These are phyloP conservation scores for Armadillidium nasatum DNA, from an alignment of 1,140 invertebrate species.

Conservation along the genomic window DNA sequence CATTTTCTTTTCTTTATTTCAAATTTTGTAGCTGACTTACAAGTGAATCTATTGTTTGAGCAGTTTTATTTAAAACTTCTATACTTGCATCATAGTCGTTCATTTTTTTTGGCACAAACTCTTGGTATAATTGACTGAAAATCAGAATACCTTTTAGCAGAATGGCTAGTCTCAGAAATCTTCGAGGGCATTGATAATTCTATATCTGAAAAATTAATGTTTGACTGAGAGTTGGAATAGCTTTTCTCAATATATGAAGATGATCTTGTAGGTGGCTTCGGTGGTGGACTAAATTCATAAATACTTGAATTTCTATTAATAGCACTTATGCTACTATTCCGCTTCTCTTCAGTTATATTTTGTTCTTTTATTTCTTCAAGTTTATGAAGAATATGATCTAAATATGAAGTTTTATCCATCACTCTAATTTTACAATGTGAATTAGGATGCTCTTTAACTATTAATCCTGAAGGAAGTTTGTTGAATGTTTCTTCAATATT, in stretches of 20 bases:
- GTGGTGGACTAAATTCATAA: background rate
- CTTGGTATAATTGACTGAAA: background rate
- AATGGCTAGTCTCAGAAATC: too few species aligned
- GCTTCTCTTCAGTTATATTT: background rate
- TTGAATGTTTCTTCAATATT: background rate
- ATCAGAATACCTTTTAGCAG: background rate
- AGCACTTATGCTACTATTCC: too few species aligned
- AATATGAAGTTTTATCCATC: background rate
- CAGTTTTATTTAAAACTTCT: conserved; percentile 2
- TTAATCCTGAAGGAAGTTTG: background rate
- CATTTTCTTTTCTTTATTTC: too few species aligned
- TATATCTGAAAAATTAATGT: too few species aligned
- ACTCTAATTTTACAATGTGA: background rate
- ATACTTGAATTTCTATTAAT: too few species aligned
- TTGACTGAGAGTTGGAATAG: too few species aligned
- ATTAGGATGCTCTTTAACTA: background rate
- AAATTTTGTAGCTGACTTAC: background rate
- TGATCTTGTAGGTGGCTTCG: background rate
- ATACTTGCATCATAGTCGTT: background rate
- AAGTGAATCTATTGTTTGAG: background rate
- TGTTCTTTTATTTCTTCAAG: background rate
- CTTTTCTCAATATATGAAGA: background rate
- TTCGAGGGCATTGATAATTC: too few species aligned
- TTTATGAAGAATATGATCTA: background rate
- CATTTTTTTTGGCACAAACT: too few species aligned